Evolutionary conservation across 2,888 invertebrate species (phyloP).

Genomic region (Cactoblastis cactorum): DNA sequence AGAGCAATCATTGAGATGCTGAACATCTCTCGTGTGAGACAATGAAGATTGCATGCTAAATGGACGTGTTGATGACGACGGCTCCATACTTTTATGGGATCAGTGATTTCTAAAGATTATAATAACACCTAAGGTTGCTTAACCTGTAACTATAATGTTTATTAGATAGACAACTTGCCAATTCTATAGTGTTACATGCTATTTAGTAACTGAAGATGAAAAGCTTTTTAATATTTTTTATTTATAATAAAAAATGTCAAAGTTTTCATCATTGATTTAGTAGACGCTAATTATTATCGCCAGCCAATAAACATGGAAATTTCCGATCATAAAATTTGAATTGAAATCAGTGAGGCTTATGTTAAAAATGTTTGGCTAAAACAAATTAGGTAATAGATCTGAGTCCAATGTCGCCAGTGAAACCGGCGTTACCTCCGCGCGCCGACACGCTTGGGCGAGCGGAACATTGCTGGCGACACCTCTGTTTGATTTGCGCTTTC

Average conservation of each 20-base stretch:
- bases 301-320: slow-evolving; percentile 19
- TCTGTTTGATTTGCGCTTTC: slow-evolving; percentile 51
- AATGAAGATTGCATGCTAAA: slow-evolving; percentile 33
- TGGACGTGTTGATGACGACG: slow-evolving; percentile 34
- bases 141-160: too few relatives aligned
- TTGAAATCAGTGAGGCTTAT: slow-evolving; percentile 40
- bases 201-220: too few relatives aligned
- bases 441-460: slow-evolving; percentile 57
- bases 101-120: too few relatives aligned
- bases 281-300: slow-evolving; percentile 27
- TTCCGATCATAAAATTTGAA: slow-evolving; percentile 35
- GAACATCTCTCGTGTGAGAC: slow-evolving; percentile 26
- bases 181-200: too few relatives aligned
- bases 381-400: slow-evolving; percentile 57
- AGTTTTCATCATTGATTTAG: slow-evolving; percentile 24
- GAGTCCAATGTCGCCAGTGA: slow-evolving; percentile 65
- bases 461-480: slow-evolving; percentile 67
- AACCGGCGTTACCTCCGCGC: slow-evolving; percentile 46
- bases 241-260: not conserved
- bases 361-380: slow-evolving; percentile 53
- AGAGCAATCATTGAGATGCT: slow-evolving; percentile 48
- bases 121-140: too few relatives aligned
- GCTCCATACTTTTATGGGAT: not conserved
- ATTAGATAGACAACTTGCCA: too few relatives aligned
- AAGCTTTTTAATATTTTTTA: too few relatives aligned